Conservation (phyloP, 1,140 invertebrate species). For the Mya arenaria region DNA sequence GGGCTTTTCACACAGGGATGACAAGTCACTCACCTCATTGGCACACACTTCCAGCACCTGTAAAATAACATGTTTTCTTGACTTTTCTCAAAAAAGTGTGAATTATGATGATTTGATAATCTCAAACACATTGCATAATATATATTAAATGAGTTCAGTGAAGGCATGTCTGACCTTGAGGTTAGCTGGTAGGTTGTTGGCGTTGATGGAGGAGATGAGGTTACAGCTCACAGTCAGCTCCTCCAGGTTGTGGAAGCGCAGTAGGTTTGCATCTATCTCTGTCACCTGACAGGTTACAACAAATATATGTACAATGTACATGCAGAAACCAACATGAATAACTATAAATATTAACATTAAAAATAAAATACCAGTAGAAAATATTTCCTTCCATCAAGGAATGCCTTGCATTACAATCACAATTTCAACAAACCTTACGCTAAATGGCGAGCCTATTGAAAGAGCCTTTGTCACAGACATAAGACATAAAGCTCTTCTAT, state of each 20-base stretch:
- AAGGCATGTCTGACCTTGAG: conserved; percentile 65
- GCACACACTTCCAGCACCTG: conserved; percentile 79
- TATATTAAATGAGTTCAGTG: not conserved
- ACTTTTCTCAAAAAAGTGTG: too few relatives aligned
- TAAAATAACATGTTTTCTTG: not conserved
- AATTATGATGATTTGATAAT: too few relatives aligned
- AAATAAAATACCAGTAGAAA: too few relatives aligned
- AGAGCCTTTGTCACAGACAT: too few relatives aligned
- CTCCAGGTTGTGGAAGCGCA: conserved; percentile 75
- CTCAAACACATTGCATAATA: too few relatives aligned
- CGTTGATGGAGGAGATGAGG: conserved; percentile 68
- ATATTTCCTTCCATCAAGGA: too few relatives aligned
- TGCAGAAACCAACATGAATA: not conserved
- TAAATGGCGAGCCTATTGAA: too few relatives aligned
- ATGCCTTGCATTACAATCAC: too few relatives aligned
- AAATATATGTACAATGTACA: not conserved
- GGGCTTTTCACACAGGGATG: conserved; percentile 72
- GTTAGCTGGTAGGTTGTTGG: conserved; percentile 71
- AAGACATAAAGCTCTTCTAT: too few relatives aligned
- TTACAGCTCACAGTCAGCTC: conserved; percentile 79
- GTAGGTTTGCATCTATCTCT: conserved; percentile 73
- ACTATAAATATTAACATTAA: too few relatives aligned
- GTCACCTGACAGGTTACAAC: conserved; percentile 66
- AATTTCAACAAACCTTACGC: too few relatives aligned
- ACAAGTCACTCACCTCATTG: conserved; percentile 78